These are phyloP conservation scores for Nephila pilipes DNA, from an alignment of 1,140 invertebrate genomes.

Conservation along the genomic window DNA sequence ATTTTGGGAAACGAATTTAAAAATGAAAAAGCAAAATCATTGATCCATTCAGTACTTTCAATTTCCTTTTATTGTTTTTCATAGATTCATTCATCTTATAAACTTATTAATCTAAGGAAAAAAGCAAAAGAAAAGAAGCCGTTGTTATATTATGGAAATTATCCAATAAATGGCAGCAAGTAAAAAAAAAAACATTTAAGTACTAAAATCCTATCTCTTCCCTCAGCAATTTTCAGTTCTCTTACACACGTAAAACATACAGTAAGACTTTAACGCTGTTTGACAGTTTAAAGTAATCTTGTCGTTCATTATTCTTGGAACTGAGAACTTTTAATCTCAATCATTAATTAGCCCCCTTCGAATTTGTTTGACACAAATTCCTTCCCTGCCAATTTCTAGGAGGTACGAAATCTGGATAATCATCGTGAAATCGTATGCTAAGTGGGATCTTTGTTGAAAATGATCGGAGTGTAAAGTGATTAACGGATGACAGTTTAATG, in stretches of 20 bases:
- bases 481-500: constrained; percentile 44
- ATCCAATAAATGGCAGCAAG: no score
- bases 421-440: constrained; percentile 39
- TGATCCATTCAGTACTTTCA: no score
- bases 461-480: constrained; percentile 35
- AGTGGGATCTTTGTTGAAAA: constrained; percentile 33
- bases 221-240: not conserved
- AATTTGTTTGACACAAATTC: constrained; percentile 47
- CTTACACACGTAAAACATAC: not conserved
- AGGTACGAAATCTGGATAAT: constrained; percentile 10
- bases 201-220: not conserved
- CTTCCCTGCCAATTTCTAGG: constrained; percentile 23
- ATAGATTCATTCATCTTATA: no score
- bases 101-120: no score
- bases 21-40: no score
- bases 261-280: constrained; percentile 31
- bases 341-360: constrained; percentile 34
- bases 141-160: no score
- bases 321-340: constrained; percentile 33
- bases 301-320: constrained; percentile 33
- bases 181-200: not conserved
- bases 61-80: no score
- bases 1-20: no score
- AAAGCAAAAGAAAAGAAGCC: no score
- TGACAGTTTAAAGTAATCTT: constrained; percentile 33